Evolutionary conservation across 2,888 invertebrate species (phyloP).

Genomic region (Merodon equestris): DNA sequence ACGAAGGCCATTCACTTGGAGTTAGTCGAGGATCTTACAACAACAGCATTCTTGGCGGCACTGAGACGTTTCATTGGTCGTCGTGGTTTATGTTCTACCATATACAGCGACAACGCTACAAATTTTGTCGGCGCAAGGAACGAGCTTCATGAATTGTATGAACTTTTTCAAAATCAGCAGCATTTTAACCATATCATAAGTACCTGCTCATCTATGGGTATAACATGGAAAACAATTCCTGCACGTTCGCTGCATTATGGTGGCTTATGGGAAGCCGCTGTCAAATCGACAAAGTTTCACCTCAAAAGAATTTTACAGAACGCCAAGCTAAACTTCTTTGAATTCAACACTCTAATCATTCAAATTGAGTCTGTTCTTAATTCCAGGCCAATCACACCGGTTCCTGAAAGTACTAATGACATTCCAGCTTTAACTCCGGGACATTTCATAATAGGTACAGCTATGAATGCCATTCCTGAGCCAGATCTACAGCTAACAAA

Average conservation of each 20-base stretch:
- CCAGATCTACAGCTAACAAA: conserved; percentile 34
- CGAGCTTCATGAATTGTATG: conserved; percentile 33
- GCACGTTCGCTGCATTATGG: conserved; percentile 60
- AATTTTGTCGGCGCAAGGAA: conserved; percentile 59
- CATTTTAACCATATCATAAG: conserved; percentile 29
- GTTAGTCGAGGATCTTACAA: conserved; percentile 46
- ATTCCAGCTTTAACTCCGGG: conserved; percentile 52
- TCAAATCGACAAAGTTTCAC: conserved; percentile 32
- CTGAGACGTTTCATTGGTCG: conserved; percentile 48
- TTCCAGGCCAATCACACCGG: conserved; percentile 55
- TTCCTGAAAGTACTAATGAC: conserved; percentile 46
- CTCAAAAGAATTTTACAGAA: conserved; percentile 26
- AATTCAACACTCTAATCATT: conserved; percentile 41
- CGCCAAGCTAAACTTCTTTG: conserved; percentile 30
- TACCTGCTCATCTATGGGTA: conserved; percentile 34
- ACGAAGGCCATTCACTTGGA: conserved; percentile 60
- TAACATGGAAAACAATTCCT: conserved; percentile 54
- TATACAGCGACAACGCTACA: conserved; percentile 57
- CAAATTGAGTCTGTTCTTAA: conserved; percentile 52
- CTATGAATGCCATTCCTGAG: conserved; percentile 46
- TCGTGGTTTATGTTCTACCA: conserved; percentile 42
- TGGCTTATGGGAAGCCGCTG: conserved; percentile 47
- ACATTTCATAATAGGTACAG: conserved; percentile 52
- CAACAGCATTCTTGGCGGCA: conserved; percentile 49
- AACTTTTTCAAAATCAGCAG: conserved; percentile 20